Evolutionary conservation across 2,797 vertebrate species (phyloP).

Genomic region (Microctenopoma steveboyesi): DNA sequence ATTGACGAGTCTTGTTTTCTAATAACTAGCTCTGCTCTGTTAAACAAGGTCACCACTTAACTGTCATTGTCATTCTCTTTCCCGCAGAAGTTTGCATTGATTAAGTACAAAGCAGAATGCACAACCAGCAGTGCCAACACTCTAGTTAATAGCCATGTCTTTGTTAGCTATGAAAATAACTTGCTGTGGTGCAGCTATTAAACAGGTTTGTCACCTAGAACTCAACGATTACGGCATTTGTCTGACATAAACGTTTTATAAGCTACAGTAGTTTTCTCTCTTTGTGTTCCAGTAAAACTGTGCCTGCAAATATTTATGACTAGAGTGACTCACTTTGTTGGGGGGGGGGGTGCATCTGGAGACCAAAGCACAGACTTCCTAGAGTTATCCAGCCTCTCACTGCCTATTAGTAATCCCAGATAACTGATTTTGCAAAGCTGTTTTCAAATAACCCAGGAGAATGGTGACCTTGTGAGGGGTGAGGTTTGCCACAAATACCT

Average conservation of each 20-base stretch:
- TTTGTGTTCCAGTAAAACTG: constrained; percentile 15
- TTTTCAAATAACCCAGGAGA: constrained; percentile 7
- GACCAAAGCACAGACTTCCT: constrained; percentile 7
- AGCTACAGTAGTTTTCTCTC: constrained; percentile 1
- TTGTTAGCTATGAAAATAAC: constrained; percentile 16
- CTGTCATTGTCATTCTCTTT: constrained; percentile 9
- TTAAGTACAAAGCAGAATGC: constrained; percentile 14
- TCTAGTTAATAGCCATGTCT: constrained; percentile 12
- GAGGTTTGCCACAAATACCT: background rate
- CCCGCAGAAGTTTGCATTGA: constrained; percentile 12
- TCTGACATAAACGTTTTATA: constrained; percentile 39
- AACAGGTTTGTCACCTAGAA: constrained; percentile 25
- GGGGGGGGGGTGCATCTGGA: constrained; percentile 35
- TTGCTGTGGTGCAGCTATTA: constrained; percentile 13
- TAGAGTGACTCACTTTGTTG: constrained; percentile 47
- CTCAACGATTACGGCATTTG: background rate
- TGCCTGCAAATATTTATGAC: constrained; percentile 47
- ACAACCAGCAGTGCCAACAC: background rate
- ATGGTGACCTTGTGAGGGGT: background rate
- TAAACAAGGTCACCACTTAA: constrained; percentile 29
- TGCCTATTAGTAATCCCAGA: background rate
- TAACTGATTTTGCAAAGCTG: constrained; percentile 2
- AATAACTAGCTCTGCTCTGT: constrained; percentile 37
- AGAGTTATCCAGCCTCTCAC: constrained; percentile 11
- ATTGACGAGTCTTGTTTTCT: constrained; percentile 35